These are phyloP conservation scores for Parauchenoglanis punctatus DNA, from an alignment of 2,797 vertebrate genomes.

Conservation along the genomic window DNA sequence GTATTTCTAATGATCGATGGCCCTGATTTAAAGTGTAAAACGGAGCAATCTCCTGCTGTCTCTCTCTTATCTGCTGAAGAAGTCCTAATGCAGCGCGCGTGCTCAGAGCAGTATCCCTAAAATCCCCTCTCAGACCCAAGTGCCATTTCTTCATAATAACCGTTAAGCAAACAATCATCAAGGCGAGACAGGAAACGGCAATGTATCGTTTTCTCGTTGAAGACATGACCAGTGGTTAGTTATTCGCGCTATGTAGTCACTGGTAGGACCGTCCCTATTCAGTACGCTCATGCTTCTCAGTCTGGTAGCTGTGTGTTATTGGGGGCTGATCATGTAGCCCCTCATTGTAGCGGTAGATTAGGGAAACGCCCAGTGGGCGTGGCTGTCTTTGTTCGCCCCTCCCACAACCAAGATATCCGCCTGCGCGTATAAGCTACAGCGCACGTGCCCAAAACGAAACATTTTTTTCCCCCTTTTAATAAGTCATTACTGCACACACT, in stretches of 20 bases:
- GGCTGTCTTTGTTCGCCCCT: constrained; percentile 35
- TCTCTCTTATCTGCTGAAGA: constrained; percentile 68
- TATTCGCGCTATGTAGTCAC: constrained; percentile 6
- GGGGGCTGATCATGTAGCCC: constrained; percentile 30
- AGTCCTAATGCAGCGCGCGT: constrained; percentile 62
- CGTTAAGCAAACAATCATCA: constrained; percentile 73
- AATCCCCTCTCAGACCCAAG: constrained; percentile 61
- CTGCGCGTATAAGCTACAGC: neutral
- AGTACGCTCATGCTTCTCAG: constrained; percentile 32
- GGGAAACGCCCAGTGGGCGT: constrained; percentile 69
- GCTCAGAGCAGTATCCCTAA: constrained; percentile 57
- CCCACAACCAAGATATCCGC: constrained; percentile 8
- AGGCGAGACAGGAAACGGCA: constrained; percentile 69
- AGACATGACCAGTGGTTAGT: constrained; percentile 60
- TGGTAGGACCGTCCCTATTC: neutral
- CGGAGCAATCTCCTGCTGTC: constrained; percentile 73
- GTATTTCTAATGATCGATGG: constrained; percentile 1
- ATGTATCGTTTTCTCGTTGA: constrained; percentile 70
- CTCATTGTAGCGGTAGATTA: constrained; percentile 31
- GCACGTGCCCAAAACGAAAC: neutral
- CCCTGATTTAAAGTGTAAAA: constrained; percentile 60
- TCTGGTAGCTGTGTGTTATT: constrained; percentile 45
- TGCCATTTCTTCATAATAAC: constrained; percentile 74
- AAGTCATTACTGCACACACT: neutral
- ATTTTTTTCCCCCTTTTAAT: neutral